Base-by-base conservation (phyloP, 1,140 invertebrate genomes). In the Hylaeus volcanicus region DNA sequence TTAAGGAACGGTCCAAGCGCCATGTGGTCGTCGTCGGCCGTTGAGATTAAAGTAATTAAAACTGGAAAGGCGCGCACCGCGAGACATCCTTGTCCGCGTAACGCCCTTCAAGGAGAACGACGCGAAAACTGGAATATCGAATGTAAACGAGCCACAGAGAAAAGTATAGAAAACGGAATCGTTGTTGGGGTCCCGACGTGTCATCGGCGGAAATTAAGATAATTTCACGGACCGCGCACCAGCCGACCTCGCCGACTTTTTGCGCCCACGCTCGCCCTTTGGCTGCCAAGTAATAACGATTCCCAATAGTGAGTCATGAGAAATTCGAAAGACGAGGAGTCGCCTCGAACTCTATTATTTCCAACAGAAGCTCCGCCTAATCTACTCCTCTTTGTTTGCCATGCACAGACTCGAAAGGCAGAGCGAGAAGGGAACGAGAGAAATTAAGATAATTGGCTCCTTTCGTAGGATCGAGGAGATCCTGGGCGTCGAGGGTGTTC, bases 181-280 rank as follows among this genome's bases (percentile, higher is more conserved):
- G 51, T 11, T 5, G 8, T 48, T 2, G 51, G 9, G 56, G 63
- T 71, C 58, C 70, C 51, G 81, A 70, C 84, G 76, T 66, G 84
- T 86, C 84, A 86, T 86, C 84, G 64, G 48, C 39, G 81, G 64
- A 80, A 86, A 86, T 86, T 79, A 80, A 86, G 69, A 83, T 86
- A 86, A 86, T 86, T 86, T 83, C 64, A 74, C 61, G 68, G 56
- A 56, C 45, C 8, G 51, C 51, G 6, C 51, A 41, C 51, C 68
- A 3, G 15, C 43, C 26, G 56, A 37, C 12, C 55, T 74, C 55
- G 45, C 37, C 4, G 26, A 63, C 72, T 86, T 83, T 82, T 86
- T 86, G 69, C 80, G 69, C 79, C 83, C 79, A 85, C 76, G 80
- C 72, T 64, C 66, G 55, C 56, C 56, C 74, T 9, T 15, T 1